Evolutionary conservation across 2,797 vertebrate genomes (phyloP), one percentile per base, ranked within the genome.

Genomic region (Cygnus olor): DNA sequence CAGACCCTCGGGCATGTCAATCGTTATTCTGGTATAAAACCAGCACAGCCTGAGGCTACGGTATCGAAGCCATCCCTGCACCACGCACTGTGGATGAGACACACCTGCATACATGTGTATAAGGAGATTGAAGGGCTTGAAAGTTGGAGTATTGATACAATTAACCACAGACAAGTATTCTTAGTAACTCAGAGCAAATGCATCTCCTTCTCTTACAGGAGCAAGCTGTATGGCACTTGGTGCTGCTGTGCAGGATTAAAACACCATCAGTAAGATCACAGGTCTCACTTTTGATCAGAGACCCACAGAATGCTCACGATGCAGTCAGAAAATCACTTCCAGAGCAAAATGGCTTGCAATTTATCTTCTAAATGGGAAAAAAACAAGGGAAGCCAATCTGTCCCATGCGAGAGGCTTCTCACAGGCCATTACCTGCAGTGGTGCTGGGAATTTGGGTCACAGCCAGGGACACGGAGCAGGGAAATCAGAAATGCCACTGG

Each of bases 271-370:
- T n/a, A 30, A 56, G n/a, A 20, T 5, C 14, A 54, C 34, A 71
- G 30, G 44, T n/a, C 30, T 49, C 63, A 22, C 24, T 27, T 0
- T 7, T 30, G 61, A 21, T 0, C 51, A 28, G 10, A 56, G 20
- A 40, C 32, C n/a, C 0, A 0, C 28, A 32, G 6, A 30, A 27
- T 3, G 2, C 14, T 72, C 32, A 24, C 0, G 2, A 36, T 7
- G 16, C 4, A 3, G 9, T 45, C 27, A 88, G 25, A 82, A 71
- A 64, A n/a, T 7, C 7, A 70, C 20, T 45, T 40, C 68, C 71
- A 80, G 27, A 79, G 53, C n/a, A 36, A 40, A 19, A 17, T 5
- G 36, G 40, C 3, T 89, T 68, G 27, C 44, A 17, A 74, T 88
- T 77, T 60, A 24, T 54, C 73, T 56, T 32, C 36, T 68, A 60